These are phyloP conservation scores for Condylura cristata DNA, from an alignment of 2,113 vertebrate genomes.

Conservation along the genomic window DNA sequence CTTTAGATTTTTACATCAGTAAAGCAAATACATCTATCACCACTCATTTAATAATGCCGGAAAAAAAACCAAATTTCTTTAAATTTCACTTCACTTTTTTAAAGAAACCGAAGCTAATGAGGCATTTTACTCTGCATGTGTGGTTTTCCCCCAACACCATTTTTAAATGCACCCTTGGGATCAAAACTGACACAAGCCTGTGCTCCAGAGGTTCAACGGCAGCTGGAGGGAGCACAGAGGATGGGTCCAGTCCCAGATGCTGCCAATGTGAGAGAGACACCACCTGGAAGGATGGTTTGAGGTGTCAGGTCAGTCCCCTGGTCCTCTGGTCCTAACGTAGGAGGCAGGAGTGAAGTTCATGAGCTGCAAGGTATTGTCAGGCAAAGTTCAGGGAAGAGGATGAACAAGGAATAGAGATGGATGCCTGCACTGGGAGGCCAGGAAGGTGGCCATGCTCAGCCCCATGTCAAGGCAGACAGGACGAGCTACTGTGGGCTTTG, in stretches of 20 bases:
- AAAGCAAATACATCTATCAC: neutral
- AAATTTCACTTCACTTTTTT: constrained; percentile 46
- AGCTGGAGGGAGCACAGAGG: neutral
- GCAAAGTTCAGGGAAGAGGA: neutral
- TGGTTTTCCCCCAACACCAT: neutral
- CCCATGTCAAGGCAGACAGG: neutral
- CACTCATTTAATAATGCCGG: constrained; percentile 23
- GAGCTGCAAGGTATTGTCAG: neutral
- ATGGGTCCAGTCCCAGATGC: neutral
- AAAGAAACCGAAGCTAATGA: neutral
- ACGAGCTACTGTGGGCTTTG: neutral
- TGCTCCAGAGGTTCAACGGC: neutral
- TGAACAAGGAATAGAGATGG: neutral
- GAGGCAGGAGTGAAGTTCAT: neutral
- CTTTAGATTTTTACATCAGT: neutral
- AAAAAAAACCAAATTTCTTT: neutral
- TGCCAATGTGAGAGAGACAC: neutral
- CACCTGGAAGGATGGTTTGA: too few relatives aligned
- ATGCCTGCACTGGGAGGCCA: neutral
- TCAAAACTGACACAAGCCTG: neutral
- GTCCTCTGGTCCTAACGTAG: neutral
- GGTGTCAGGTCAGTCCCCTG: neutral
- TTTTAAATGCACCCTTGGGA: neutral
- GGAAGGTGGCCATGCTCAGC: neutral
- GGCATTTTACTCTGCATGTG: neutral